These are phyloP conservation scores for Channallabes apus DNA, from an alignment of 2,797 vertebrate genomes.

Conservation along the genomic window DNA sequence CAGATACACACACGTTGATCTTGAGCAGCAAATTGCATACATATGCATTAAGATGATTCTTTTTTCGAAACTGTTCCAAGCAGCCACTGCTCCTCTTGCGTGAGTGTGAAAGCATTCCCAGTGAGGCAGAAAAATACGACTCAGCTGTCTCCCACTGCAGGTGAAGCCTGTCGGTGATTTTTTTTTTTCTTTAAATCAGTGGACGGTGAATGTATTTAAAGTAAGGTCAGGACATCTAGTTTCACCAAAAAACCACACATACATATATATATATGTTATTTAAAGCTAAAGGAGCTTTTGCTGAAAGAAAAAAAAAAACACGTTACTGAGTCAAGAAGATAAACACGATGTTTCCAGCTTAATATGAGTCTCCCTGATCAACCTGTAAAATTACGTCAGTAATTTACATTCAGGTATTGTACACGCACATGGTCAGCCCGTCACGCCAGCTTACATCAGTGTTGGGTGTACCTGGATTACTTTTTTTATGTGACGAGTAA, in stretches of 20 bases:
- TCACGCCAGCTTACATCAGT: not conserved
- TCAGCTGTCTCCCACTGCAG: not conserved
- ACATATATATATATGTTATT: not conserved
- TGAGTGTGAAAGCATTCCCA: not conserved
- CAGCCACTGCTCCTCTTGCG: not conserved
- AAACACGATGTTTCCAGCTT: not conserved
- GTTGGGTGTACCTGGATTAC: too few relatives aligned
- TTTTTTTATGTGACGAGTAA: too few relatives aligned
- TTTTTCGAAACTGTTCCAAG: not conserved
- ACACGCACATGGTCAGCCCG: too few relatives aligned
- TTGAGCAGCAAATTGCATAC: not conserved
- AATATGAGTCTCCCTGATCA: not conserved
- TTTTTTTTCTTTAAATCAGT: not conserved
- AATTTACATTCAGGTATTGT: not conserved
- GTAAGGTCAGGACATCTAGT: too few relatives aligned
- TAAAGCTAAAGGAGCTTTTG: not conserved
- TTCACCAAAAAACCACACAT: not conserved
- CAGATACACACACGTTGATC: slow-evolving; percentile 18
- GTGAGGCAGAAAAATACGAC: not conserved
- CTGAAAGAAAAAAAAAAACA: not conserved
- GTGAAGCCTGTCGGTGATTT: not conserved
- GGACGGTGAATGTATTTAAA: not conserved
- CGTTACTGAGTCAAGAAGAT: not conserved
- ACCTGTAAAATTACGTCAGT: not conserved
- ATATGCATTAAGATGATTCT: slow-evolving; percentile 5